Evolutionary conservation across 2,888 invertebrate genomes (phyloP).

Genomic region (Tachina lurida): DNA sequence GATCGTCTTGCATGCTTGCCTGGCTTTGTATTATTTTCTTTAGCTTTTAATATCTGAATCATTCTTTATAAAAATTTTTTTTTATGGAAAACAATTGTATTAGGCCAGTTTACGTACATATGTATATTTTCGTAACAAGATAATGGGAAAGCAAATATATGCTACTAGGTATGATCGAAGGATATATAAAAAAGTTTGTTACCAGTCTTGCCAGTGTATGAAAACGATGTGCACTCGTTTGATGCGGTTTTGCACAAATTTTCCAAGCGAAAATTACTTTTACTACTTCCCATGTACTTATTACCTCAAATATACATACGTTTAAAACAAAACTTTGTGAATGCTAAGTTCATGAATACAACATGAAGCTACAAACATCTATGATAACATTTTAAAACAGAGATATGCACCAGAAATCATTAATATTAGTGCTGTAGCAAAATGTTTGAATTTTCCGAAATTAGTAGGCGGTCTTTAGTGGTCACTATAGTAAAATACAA

Average conservation of each 20-base stretch:
- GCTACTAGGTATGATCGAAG: no score
- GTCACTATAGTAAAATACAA: conserved; percentile 23
- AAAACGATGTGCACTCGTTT: no score
- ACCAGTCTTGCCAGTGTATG: no score
- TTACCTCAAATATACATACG: background rate
- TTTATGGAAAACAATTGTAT: no score
- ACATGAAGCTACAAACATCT: conserved; percentile 59
- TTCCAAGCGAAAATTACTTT: background rate
- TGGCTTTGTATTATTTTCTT: no score
- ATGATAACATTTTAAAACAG: conserved; percentile 67
- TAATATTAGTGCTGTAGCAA: conserved; percentile 67
- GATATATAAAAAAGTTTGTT: no score
- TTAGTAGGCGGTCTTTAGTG: conserved; percentile 61
- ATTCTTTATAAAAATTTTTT: no score
- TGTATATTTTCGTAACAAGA: no score
- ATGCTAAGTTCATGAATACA: conserved; percentile 51
- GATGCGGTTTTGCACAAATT: background rate
- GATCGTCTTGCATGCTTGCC: no score
- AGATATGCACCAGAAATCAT: conserved; percentile 70
- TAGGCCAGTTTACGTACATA: no score
- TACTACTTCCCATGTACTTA: conserved; percentile 3
- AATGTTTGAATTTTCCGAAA: conserved; percentile 64
- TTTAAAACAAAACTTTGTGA: conserved; percentile 9
- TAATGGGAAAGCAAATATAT: no score
- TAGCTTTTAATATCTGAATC: no score